Conservation (phyloP, 2,113 vertebrate species). For the Oriolus oriolus region DNA sequence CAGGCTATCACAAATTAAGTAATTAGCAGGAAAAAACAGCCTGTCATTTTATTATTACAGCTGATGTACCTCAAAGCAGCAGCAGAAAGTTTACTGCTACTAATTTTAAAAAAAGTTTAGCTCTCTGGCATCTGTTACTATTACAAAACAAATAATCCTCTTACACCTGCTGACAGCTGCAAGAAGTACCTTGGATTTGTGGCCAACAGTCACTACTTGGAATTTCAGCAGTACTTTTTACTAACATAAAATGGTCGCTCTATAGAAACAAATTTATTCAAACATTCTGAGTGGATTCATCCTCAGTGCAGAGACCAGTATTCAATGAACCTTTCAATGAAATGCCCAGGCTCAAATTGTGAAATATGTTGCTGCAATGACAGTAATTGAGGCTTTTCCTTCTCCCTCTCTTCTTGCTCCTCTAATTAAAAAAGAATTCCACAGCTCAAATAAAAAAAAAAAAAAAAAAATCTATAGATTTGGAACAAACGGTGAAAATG, state of each 20-base stretch:
- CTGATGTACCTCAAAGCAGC: not conserved
- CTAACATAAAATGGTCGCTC: not conserved
- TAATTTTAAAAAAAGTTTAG: not conserved
- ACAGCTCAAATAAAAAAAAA: not conserved
- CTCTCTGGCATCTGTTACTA: not conserved
- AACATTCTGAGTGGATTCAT: not conserved
- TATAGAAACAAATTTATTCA: not conserved
- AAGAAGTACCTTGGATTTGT: not conserved
- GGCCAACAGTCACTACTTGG: not conserved
- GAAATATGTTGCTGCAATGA: not conserved
- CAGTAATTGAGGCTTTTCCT: not conserved
- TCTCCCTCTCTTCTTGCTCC: not conserved
- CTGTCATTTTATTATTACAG: not conserved
- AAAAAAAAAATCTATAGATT: not conserved
- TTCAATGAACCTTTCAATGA: not conserved
- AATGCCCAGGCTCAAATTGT: not conserved
- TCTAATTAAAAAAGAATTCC: not conserved
- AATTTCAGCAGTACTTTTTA: not conserved
- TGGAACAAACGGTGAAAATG: not conserved
- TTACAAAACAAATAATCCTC: conserved; percentile 36
- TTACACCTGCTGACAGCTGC: not conserved
- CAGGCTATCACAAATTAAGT: not conserved
- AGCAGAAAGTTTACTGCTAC: not conserved
- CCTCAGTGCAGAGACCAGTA: not conserved
- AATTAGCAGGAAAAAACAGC: not conserved